Percentiles rank a stretch among this genome's conserved stretches.
Evolutionary conservation across 2,888 invertebrate species (phyloP).

Genomic region (Harpalus rubripes): DNA sequence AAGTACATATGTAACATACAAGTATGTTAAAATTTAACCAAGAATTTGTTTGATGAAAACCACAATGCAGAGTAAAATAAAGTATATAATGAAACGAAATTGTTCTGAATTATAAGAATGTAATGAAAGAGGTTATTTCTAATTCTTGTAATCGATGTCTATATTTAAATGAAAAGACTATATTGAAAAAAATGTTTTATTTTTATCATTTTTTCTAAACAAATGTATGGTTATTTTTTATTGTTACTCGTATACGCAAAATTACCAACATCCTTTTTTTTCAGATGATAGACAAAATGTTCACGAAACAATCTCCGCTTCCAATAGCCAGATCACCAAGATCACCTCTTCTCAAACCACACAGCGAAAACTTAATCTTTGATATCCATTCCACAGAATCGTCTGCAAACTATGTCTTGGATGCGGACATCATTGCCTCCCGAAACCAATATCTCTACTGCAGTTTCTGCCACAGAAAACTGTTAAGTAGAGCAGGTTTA

Average conservation of each 20-base stretch:
- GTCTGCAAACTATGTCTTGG: conserved; percentile 15
- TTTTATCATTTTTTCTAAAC: not conserved
- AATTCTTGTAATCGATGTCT: no score
- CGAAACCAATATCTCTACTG: conserved; percentile 44
- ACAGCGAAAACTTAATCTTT: conserved; percentile 31
- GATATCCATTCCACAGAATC: conserved; percentile 48
- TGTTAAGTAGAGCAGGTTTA: conserved; percentile 48
- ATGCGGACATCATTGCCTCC: conserved; percentile 38
- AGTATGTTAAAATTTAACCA: not conserved
- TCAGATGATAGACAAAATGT: conserved; percentile 36
- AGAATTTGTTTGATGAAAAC: not conserved
- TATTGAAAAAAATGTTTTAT: not conserved
- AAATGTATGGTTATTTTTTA: not conserved
- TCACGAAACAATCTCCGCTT: conserved; percentile 48
- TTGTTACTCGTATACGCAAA: not conserved
- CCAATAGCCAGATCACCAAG: conserved; percentile 21
- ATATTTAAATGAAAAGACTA: no score
- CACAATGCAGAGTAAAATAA: not conserved
- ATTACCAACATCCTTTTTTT: conserved; percentile 10
- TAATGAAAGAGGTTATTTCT: no score
- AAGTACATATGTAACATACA: not conserved
- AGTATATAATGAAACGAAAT: not conserved
- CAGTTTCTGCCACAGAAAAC: conserved; percentile 30
- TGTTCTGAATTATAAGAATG: no score
- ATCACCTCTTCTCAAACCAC: conserved; percentile 49